These are phyloP conservation scores for Pelmatolapia mariae DNA, from an alignment of 2,113 vertebrate genomes.

Conservation along the genomic window DNA sequence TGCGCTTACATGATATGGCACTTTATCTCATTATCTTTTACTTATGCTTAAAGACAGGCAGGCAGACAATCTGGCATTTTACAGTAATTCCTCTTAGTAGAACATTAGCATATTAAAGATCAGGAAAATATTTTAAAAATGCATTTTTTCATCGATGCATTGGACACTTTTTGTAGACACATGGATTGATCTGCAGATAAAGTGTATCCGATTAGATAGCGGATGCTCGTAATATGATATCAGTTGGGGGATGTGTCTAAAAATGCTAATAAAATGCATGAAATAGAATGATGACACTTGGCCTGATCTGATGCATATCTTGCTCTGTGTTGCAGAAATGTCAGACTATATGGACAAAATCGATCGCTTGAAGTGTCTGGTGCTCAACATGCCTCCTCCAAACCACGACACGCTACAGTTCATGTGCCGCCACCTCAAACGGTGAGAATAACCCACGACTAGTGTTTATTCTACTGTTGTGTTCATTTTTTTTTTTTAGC, in stretches of 20 bases:
- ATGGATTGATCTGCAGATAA: background rate
- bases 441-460: constrained; percentile 57
- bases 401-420: constrained; percentile 81
- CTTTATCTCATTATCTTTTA: background rate
- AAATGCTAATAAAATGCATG: background rate
- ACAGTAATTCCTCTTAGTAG: background rate
- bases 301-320: background rate
- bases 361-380: constrained; percentile 73
- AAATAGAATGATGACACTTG: background rate
- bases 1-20: background rate
- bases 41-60: background rate
- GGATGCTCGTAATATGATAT: background rate
- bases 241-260: background rate
- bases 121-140: background rate
- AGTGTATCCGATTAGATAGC: constrained; percentile 3
- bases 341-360: constrained; percentile 73
- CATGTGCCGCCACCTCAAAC: constrained; percentile 81
- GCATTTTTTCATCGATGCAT: background rate
- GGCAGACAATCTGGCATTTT: background rate
- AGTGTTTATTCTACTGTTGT: background rate
- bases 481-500: background rate
- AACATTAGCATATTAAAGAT: background rate
- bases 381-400: constrained; percentile 74
- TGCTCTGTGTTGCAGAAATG: constrained; percentile 70
- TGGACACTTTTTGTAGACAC: background rate